These are phyloP conservation scores for Nesospiza acunhae DNA, from an alignment of 2,113 vertebrate genomes.

Conservation along the genomic window DNA sequence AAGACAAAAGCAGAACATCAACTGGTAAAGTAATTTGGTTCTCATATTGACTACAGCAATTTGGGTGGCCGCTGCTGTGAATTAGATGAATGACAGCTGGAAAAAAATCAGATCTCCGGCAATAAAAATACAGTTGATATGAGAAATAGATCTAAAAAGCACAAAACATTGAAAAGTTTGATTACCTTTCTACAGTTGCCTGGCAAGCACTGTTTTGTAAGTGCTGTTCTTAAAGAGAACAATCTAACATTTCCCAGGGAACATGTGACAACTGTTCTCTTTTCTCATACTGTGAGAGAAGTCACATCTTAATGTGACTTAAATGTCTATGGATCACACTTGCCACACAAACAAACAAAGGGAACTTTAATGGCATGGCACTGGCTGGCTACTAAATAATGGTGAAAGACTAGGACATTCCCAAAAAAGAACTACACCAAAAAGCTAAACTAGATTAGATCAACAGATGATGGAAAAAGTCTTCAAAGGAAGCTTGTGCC, in stretches of 20 bases:
- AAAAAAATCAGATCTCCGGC: neutral
- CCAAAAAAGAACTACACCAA: neutral
- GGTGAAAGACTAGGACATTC: neutral
- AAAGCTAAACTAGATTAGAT: neutral
- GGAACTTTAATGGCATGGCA: neutral
- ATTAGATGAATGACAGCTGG: slow-evolving; percentile 20
- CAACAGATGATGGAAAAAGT: neutral
- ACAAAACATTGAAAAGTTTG: neutral
- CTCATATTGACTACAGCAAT: neutral
- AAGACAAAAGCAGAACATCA: neutral
- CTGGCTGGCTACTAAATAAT: neutral
- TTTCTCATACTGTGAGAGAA: neutral
- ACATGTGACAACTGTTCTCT: neutral
- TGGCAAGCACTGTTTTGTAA: neutral
- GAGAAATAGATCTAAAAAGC: neutral
- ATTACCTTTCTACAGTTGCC: neutral
- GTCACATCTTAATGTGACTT: neutral
- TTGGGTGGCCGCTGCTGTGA: slow-evolving; percentile 1
- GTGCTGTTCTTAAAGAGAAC: neutral
- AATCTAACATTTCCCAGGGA: neutral
- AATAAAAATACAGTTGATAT: neutral
- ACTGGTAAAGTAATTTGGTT: slow-evolving; percentile 18
- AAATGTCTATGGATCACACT: neutral
- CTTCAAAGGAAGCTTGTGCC: neutral
- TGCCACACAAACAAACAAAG: neutral